Conservation (phyloP, 2,888 invertebrate species). For the Heteromurus nitidus region DNA sequence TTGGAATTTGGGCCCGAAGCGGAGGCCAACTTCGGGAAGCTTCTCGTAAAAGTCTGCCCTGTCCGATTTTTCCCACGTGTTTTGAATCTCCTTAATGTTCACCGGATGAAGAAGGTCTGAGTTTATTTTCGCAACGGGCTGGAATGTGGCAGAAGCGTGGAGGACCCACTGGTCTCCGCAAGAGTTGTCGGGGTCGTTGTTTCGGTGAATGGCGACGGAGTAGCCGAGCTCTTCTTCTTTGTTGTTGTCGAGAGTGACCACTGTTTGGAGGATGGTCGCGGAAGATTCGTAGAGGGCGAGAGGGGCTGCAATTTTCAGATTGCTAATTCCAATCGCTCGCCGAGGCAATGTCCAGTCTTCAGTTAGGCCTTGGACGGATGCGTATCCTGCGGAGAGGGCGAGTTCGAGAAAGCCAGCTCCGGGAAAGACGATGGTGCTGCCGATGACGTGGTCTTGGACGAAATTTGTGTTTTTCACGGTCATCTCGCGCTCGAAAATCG, state of each 20-base stretch:
- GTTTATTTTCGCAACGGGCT: neutral
- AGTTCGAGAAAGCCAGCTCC: slow-evolving; percentile 43
- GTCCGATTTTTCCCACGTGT: neutral
- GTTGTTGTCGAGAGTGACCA: neutral
- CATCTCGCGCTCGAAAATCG: slow-evolving; percentile 37
- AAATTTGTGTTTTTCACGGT: slow-evolving; percentile 6
- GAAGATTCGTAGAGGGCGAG: slow-evolving; percentile 21
- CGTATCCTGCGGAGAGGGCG: neutral
- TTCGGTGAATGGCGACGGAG: slow-evolving; percentile 25
- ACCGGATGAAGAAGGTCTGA: neutral
- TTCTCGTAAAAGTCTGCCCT: slow-evolving; percentile 37
- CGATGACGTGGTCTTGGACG: slow-evolving; percentile 51
- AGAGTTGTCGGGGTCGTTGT: slow-evolving; percentile 3
- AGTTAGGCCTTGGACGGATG: neutral
- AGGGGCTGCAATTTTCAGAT: slow-evolving; percentile 34
- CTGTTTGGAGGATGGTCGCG: neutral
- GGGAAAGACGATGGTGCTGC: slow-evolving; percentile 38
- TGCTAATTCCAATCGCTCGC: slow-evolving; percentile 22
- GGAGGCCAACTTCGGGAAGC: slow-evolving; percentile 34
- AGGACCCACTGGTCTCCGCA: slow-evolving; percentile 44
- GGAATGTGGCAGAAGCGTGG: slow-evolving; percentile 31
- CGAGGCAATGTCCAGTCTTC: neutral
- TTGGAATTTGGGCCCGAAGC: slow-evolving; percentile 56
- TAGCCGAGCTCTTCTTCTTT: neutral
- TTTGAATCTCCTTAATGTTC: neutral